Percentiles rank a stretch among this genome's conserved stretches.
These are phyloP conservation scores for Graptemys geographica DNA, from an alignment of 2,797 vertebrate genomes.

Conservation along the genomic window DNA sequence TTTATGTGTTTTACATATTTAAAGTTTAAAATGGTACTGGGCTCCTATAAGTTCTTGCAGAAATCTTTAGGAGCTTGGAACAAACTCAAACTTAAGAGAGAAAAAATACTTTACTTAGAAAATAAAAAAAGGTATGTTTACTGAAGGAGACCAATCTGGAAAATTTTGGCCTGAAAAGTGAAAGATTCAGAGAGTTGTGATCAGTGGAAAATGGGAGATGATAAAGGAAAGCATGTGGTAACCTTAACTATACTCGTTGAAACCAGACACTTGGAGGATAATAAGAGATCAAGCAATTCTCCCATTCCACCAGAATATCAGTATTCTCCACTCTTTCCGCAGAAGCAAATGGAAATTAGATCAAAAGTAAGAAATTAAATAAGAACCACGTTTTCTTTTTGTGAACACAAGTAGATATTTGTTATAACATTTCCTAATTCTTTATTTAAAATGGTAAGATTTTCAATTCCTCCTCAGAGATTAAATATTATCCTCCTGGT, in stretches of 20 bases:
- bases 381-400: constrained; percentile 37
- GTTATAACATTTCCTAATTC: constrained; percentile 52
- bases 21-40: neutral
- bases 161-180: neutral
- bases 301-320: constrained; percentile 9
- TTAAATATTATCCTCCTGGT: constrained; percentile 57
- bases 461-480: constrained; percentile 49
- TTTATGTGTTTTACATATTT: neutral
- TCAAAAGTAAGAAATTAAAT: neutral
- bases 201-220: neutral
- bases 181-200: neutral
- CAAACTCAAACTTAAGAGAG: neutral
- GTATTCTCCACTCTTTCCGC: neutral
- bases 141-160: neutral
- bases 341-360: neutral
- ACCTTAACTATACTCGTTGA: constrained; percentile 14
- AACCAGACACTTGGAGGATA: neutral
- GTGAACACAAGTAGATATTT: constrained; percentile 31
- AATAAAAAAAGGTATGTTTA: neutral
- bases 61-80: neutral
- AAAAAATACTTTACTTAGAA: neutral
- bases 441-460: constrained; percentile 60
- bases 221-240: constrained; percentile 22
- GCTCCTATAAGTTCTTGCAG: neutral
- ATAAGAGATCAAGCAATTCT: neutral